Percentiles rank a stretch among this genome's conserved stretches.
Conservation (phyloP, 53 echinoderm and acorn worm species). For the Temnopleurus reevesii region DNA sequence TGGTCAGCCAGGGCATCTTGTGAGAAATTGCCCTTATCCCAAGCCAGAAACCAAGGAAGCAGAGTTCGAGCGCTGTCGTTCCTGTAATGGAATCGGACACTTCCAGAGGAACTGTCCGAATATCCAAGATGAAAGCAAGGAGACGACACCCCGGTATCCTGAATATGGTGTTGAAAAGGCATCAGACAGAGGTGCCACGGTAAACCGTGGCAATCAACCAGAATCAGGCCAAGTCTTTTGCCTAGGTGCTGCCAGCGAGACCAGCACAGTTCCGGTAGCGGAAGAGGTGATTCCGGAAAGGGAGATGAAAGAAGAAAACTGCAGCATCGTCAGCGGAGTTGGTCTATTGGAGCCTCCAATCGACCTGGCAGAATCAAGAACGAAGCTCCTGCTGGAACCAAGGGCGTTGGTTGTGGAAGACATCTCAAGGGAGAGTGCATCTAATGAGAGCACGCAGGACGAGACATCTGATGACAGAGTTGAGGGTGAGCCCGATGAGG, state of each 20-base stretch:
- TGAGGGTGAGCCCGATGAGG: too few species aligned
- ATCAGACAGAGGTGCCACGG: background rate
- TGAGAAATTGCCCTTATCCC: background rate
- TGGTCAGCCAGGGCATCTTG: background rate
- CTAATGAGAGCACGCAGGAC: too few species aligned
- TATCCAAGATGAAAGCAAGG: background rate
- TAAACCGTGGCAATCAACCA: background rate
- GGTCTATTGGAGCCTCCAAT: background rate
- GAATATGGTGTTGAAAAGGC: background rate
- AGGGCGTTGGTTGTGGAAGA: background rate
- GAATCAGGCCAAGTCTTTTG: background rate
- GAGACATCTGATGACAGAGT: too few species aligned
- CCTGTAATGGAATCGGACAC: background rate
- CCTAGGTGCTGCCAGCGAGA: background rate
- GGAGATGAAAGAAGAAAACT: background rate
- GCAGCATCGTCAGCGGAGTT: background rate
- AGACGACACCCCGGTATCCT: background rate
- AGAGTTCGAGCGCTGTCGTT: background rate
- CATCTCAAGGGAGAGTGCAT: too few species aligned
- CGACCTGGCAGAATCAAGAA: background rate
- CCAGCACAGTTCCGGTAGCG: background rate
- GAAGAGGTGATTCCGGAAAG: background rate
- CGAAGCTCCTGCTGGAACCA: background rate
- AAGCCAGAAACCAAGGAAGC: background rate
- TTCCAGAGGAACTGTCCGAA: background rate